Evolutionary conservation across 2,888 invertebrate species (phyloP).

Genomic region (Tetheella fluctuosa): DNA sequence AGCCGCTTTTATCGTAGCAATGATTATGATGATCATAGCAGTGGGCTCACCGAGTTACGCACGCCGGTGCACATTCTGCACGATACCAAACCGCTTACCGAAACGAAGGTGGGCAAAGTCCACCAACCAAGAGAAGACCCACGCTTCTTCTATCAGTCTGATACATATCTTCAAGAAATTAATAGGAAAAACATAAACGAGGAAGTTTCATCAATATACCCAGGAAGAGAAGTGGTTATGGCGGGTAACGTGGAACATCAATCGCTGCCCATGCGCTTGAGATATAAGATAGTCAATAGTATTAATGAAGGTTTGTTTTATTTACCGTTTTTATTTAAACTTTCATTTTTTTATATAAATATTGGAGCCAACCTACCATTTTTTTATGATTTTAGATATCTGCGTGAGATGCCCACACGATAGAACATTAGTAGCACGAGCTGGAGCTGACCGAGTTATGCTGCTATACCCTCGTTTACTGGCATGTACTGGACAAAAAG

Average conservation of each 20-base stretch:
- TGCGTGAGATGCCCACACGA: slow-evolving; percentile 77
- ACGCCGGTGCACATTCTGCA: slow-evolving; percentile 51
- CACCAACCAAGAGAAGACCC: slow-evolving; percentile 75
- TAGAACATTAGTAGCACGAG: slow-evolving; percentile 67
- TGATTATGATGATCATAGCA: slow-evolving; percentile 73
- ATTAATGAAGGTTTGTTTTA: slow-evolving; percentile 39
- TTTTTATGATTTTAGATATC: slow-evolving; percentile 32
- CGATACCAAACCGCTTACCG: slow-evolving; percentile 47
- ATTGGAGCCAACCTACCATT: background rate
- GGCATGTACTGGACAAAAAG: slow-evolving; percentile 60
- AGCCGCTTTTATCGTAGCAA: slow-evolving; percentile 43
- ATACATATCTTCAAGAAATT: slow-evolving; percentile 70
- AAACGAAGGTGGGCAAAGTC: slow-evolving; percentile 53
- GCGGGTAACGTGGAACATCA: slow-evolving; percentile 40
- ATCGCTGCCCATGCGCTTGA: slow-evolving; percentile 38
- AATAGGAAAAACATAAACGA: slow-evolving; percentile 58
- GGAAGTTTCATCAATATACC: slow-evolving; percentile 63
- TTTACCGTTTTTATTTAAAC: background rate
- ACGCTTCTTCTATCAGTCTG: slow-evolving; percentile 73
- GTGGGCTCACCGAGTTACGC: slow-evolving; percentile 56
- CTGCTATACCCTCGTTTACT: slow-evolving; percentile 60
- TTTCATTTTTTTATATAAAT: too few relatives aligned
- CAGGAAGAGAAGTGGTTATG: slow-evolving; percentile 62
- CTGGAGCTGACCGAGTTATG: slow-evolving; percentile 61
- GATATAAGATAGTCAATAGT: slow-evolving; percentile 41